These are phyloP conservation scores for Toxotes lorentzi DNA, from an alignment of 2,797 vertebrate species.

Conservation along the genomic window DNA sequence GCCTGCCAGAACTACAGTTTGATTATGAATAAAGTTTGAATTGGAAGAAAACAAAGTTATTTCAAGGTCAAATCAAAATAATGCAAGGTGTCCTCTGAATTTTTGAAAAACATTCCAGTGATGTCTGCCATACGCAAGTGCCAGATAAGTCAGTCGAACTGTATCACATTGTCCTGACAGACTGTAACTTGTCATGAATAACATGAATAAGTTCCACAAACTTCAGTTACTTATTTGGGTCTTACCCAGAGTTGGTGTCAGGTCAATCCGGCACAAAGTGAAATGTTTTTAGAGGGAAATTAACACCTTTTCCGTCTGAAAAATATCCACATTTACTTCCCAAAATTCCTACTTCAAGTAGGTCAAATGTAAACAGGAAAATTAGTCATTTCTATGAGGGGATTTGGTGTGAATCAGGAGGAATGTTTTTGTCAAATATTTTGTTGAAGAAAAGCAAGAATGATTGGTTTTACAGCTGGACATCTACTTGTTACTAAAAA, in stretches of 20 bases:
- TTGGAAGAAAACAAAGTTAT: background rate
- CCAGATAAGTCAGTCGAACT: background rate
- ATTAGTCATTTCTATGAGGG: background rate
- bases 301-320: background rate
- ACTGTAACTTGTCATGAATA: background rate
- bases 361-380: background rate
- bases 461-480: background rate
- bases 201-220: conserved; percentile 13
- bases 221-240: background rate
- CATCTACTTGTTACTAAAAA: background rate
- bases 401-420: background rate
- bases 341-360: background rate
- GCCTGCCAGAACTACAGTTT: background rate
- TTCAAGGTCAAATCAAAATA: conserved; percentile 20
- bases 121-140: conserved; percentile 12
- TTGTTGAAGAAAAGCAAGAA: background rate
- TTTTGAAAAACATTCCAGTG: conserved; percentile 8
- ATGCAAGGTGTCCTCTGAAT: background rate
- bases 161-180: conserved; percentile 3
- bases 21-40: conserved; percentile 11
- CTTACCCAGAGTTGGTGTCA: background rate
- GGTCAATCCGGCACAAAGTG: background rate
- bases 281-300: conserved; percentile 1
- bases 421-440: background rate
- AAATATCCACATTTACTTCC: background rate